phyloP scores from a whole-genome alignment of 1,140 invertebrate genomes.

The Drosophila malerkotliana region DNA sequence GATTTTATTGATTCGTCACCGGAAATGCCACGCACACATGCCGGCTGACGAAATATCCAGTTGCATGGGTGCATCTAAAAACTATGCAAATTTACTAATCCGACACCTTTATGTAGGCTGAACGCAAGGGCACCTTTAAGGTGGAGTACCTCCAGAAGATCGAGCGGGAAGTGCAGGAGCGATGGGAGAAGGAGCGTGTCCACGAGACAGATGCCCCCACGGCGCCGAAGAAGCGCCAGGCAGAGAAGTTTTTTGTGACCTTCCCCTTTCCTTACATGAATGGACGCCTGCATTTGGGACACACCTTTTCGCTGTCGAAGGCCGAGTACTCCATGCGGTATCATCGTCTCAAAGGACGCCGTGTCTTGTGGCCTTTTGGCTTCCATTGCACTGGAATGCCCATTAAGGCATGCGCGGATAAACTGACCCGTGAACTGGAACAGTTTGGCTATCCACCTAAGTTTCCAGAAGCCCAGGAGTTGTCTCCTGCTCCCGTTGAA shows the following conservation, averaged over 20 bases:
- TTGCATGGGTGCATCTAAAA: not conserved
- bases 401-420: slow-evolving; percentile 99
- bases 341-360: slow-evolving; percentile 95
- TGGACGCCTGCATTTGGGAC: slow-evolving; percentile 98
- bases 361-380: slow-evolving; percentile 98
- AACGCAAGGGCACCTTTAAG: slow-evolving; percentile 96
- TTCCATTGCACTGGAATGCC: slow-evolving; percentile 99
- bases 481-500: slow-evolving; percentile 84
- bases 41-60: slow-evolving; percentile 39
- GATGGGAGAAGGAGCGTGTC: slow-evolving; percentile 92
- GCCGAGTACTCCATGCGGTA: slow-evolving; percentile 98
- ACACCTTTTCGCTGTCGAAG: slow-evolving; percentile 98
- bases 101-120: slow-evolving; percentile 76
- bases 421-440: slow-evolving; percentile 97
- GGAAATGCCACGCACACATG: slow-evolving; percentile 24
- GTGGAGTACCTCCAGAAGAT: slow-evolving; percentile 95
- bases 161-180: slow-evolving; percentile 92
- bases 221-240: slow-evolving; percentile 84
- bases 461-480: slow-evolving; percentile 90
- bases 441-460: slow-evolving; percentile 96
- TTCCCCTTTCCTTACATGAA: slow-evolving; percentile 99
- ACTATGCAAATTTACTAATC: not conserved
- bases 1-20: not conserved
- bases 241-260: slow-evolving; percentile 96
- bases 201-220: slow-evolving; percentile 92